Conservation (phyloP, 1,140 invertebrate genomes). For the Drosophila rhopaloa region DNA sequence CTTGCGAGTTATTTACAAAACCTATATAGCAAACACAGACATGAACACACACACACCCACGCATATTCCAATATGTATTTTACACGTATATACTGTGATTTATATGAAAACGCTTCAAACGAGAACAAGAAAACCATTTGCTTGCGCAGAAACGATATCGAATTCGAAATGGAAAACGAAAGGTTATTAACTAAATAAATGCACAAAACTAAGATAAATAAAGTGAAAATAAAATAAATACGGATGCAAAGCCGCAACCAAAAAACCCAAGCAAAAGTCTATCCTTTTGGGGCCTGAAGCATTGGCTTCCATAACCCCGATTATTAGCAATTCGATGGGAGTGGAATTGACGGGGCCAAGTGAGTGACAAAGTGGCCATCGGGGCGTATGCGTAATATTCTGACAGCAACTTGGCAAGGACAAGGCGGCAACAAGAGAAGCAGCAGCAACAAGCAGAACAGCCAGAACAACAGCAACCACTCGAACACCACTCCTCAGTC, state of each 20-base stretch:
- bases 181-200: constrained; percentile 81
- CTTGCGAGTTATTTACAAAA: constrained; percentile 73
- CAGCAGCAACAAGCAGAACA: constrained; percentile 1
- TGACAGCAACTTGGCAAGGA: constrained; percentile 60
- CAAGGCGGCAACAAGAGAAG: constrained; percentile 12
- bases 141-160: constrained; percentile 56
- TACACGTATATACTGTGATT: constrained; percentile 83
- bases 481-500: constrained; percentile 21
- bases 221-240: constrained; percentile 47
- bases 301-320: constrained; percentile 9
- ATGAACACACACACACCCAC: constrained; percentile 38
- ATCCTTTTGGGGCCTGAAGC: constrained; percentile 59
- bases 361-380: constrained; percentile 61
- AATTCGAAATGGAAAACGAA: constrained; percentile 25
- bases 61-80: constrained; percentile 71
- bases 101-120: constrained; percentile 81
- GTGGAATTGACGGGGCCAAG: constrained; percentile 35
- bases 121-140: constrained; percentile 55
- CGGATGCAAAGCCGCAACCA: constrained; percentile 67
- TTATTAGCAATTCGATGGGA: constrained; percentile 54
- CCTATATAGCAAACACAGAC: constrained; percentile 33
- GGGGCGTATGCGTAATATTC: constrained; percentile 66
- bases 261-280: constrained; percentile 61
- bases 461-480: constrained; percentile 11
- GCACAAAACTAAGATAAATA: constrained; percentile 63